phyloP scores from a whole-genome alignment of 2,888 invertebrate species.

The Mythimna lalbum region DNA sequence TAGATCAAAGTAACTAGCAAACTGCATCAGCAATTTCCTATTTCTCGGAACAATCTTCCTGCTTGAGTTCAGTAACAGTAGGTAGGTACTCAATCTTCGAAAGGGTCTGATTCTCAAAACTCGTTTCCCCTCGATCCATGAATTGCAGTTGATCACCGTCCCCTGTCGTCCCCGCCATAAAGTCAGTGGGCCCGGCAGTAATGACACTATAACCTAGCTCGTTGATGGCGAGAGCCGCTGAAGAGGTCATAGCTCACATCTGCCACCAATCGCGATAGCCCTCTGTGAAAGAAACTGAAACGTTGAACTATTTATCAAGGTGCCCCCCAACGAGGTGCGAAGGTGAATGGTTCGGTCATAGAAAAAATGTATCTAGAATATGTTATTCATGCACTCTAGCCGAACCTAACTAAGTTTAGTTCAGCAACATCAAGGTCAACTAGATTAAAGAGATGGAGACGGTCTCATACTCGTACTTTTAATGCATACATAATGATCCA shows the following conservation, averaged over 20 bases:
- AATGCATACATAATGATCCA: slow-evolving; percentile 31
- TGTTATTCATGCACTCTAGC: slow-evolving; percentile 4
- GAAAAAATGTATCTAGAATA: slow-evolving; percentile 10
- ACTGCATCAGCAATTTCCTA: slow-evolving; percentile 14
- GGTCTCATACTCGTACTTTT: not conserved
- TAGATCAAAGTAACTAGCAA: not conserved
- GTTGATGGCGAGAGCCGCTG: slow-evolving; percentile 33
- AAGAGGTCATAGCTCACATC: slow-evolving; percentile 53
- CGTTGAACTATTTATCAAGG: slow-evolving; percentile 22
- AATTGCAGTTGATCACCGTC: slow-evolving; percentile 53
- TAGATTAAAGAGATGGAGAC: slow-evolving; percentile 13
- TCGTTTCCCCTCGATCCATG: slow-evolving; percentile 29
- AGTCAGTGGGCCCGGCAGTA: slow-evolving; percentile 42
- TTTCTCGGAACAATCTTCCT: slow-evolving; percentile 22
- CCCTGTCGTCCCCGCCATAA: slow-evolving; percentile 46
- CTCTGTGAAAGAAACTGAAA: slow-evolving; percentile 13
- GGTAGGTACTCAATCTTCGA: slow-evolving; percentile 28
- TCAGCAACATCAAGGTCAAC: slow-evolving; percentile 7
- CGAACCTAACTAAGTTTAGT: slow-evolving; percentile 6
- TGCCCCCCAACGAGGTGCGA: slow-evolving; percentile 12
- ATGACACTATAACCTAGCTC: slow-evolving; percentile 49
- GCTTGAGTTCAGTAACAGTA: slow-evolving; percentile 11
- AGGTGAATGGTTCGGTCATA: slow-evolving; percentile 22
- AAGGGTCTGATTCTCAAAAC: slow-evolving; percentile 45
- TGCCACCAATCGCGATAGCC: slow-evolving; percentile 28